Percentiles rank a stretch among this genome's conserved stretches.
Conservation (phyloP, 2,797 vertebrate species). For the Leptoclinus maculatus region DNA sequence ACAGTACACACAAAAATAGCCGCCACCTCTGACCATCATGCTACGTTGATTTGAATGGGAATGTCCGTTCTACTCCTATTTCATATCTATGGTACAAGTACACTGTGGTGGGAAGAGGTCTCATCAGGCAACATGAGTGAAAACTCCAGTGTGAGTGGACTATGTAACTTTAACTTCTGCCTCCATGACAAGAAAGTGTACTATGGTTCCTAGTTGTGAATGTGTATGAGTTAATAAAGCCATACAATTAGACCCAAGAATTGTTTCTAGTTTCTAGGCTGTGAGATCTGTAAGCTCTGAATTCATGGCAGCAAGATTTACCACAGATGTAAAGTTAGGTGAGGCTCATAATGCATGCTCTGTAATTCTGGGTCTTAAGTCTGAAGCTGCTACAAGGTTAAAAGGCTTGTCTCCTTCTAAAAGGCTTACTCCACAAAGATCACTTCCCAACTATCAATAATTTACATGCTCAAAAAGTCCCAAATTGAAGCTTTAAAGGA, state of each 20-base stretch:
- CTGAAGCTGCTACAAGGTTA: slow-evolving; percentile 24
- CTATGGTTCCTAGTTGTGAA: not conserved
- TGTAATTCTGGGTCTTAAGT: not conserved
- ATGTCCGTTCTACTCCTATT: not conserved
- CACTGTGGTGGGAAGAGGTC: too few species aligned
- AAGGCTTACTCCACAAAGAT: slow-evolving; percentile 60
- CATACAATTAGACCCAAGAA: not conserved
- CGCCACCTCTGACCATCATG: too few species aligned
- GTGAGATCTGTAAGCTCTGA: not conserved
- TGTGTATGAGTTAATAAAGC: not conserved
- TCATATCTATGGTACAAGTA: not conserved
- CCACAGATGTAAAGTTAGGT: not conserved
- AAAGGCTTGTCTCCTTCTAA: slow-evolving; percentile 36
- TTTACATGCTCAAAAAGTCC: slow-evolving; percentile 62
- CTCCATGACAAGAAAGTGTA: too few species aligned
- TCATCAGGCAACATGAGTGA: too few species aligned
- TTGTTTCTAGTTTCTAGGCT: not conserved
- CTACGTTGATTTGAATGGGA: not conserved
- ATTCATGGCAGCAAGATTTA: slow-evolving; percentile 9
- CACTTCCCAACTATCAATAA: slow-evolving; percentile 62
- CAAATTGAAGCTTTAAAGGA: slow-evolving; percentile 64
- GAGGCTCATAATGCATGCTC: not conserved
- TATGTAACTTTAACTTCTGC: too few species aligned
- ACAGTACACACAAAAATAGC: not conserved
- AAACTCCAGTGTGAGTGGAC: not conserved